Percentiles rank a stretch among this genome's conserved stretches.
These are phyloP conservation scores for Osedax fenrisi DNA, from an alignment of 2,888 invertebrate genomes.

Conservation along the genomic window DNA sequence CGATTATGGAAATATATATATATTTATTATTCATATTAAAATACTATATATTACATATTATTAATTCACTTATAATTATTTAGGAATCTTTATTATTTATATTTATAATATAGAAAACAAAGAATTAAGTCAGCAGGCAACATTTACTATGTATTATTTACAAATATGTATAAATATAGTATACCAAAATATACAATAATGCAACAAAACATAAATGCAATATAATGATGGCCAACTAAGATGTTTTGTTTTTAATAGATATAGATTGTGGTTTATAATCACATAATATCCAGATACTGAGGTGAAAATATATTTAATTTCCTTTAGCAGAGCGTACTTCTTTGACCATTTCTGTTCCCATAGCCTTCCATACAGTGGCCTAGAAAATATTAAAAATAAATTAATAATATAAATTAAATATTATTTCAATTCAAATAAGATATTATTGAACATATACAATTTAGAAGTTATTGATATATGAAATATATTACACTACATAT, in stretches of 20 bases:
- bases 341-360: conserved; percentile 34
- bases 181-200: neutral
- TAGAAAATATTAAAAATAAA: conserved; percentile 4
- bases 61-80: neutral
- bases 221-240: neutral
- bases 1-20: neutral
- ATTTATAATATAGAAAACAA: neutral
- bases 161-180: neutral
- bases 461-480: too few relatives aligned
- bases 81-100: neutral
- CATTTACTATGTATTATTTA: neutral
- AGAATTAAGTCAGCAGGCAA: neutral
- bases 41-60: neutral
- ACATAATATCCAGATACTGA: neutral
- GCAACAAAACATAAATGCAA: neutral
- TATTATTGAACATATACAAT: too few relatives aligned
- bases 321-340: conserved; percentile 32
- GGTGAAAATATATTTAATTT: conserved; percentile 13
- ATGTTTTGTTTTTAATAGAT: neutral
- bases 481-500: neutral
- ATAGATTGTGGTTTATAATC: neutral
- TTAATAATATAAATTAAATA: neutral
- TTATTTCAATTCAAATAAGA: too few relatives aligned
- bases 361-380: conserved; percentile 34
- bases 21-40: neutral